Evolutionary conservation across 30 jellyfish, hydroid and myxozoan species (phyloP).

Genomic region (Turritopsis dohrnii): DNA sequence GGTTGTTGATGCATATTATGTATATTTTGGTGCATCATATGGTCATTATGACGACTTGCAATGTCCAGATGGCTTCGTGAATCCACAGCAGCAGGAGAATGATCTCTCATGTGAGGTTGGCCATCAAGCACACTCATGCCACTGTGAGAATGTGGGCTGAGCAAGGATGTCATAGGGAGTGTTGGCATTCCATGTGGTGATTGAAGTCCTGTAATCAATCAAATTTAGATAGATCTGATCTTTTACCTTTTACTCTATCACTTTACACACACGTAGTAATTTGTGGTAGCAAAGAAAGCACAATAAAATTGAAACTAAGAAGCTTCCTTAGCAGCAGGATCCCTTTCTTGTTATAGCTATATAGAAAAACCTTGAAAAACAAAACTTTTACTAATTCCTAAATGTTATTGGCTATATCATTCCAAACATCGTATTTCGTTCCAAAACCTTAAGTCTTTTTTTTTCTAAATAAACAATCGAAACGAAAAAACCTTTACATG

Average conservation of each 20-base stretch:
- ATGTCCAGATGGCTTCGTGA: not conserved
- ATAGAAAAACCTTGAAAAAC: too few relatives aligned
- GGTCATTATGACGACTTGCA: conserved; percentile 16
- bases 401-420: too few relatives aligned
- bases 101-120: not conserved
- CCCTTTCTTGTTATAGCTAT: too few relatives aligned
- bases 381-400: too few relatives aligned
- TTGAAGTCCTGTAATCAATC: not conserved
- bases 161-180: not conserved
- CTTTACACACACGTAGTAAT: too few relatives aligned
- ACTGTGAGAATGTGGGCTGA: not conserved
- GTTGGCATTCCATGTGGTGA: not conserved
- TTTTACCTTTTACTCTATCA: too few relatives aligned
- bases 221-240: too few relatives aligned
- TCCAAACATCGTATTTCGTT: too few relatives aligned
- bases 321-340: too few relatives aligned
- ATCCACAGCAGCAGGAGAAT: not conserved
- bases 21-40: not conserved
- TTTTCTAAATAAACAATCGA: not conserved
- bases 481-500: not conserved
- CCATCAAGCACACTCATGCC: not conserved
- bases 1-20: not conserved
- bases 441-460: too few relatives aligned
- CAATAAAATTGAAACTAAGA: too few relatives aligned
- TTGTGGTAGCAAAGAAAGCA: too few relatives aligned